Base-by-base conservation (phyloP, 1,140 invertebrate species). In the Eufriesea mexicana region DNA sequence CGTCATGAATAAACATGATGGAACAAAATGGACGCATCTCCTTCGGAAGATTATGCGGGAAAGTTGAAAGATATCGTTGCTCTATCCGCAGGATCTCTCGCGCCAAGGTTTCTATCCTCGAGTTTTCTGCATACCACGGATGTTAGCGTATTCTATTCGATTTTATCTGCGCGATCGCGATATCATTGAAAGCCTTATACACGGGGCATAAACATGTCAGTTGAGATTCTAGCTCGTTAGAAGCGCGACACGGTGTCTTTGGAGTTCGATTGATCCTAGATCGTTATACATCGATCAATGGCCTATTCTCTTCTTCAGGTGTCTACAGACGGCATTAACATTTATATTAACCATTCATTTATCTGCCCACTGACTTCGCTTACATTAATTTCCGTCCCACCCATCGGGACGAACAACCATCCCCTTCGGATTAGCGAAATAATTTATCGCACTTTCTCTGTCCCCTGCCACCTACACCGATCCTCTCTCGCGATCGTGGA, bases 371-470 rank as follows among this genome's bases (percentile, higher is more conserved):
- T 49, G 73, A 77, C 57, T 70, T 76, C 54, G 54, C 35, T 23
- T 64, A 51, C 68, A 84, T 87, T 87, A 86, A 61, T 76, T 86
- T 45, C 71, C 45, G 73, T 80, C 75, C 74, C 75, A 83, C 57
- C 75, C 35, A 78, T 70, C 67, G 75, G 55, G 49, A 79, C 71
- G 76, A 61, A 28, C 64, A 77, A 79, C 71, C 82, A 84, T 67
- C 72, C 45, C 76, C 72, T 70, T 35, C 77, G 57, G 72, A 87
- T 87, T 87, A 86, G 51, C 54, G 57, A 72, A 80, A 84, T 84
- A 87, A 87, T 87, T 87, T 87, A 87, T 87, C 61, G 67, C 81
- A 81, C 72, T 84, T 80, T 87, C 82, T 84, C 86, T 70, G 28
- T 74, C 23, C 54, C 9, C 47, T 42, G n/a, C 67, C 81, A 80